These are phyloP conservation scores for Acanthurus leucopareius DNA, from an alignment of 2,797 vertebrate species.

Conservation along the genomic window DNA sequence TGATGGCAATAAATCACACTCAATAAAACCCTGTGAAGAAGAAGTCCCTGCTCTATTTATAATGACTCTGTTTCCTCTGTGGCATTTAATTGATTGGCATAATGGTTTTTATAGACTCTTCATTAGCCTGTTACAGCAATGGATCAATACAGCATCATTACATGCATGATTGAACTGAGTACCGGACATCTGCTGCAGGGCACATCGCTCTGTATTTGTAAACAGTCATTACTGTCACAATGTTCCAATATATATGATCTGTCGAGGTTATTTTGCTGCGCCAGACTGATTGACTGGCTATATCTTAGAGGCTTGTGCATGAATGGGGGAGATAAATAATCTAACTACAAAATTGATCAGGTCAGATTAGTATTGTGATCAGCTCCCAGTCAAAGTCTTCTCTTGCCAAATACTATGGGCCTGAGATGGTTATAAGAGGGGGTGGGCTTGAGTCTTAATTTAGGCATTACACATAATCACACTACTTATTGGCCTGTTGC, in stretches of 20 bases:
- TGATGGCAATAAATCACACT: conserved; percentile 6
- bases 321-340: neutral
- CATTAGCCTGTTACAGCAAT: conserved; percentile 76
- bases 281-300: neutral
- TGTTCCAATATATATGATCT: conserved; percentile 18
- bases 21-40: conserved; percentile 32
- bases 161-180: conserved; percentile 71
- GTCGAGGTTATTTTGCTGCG: neutral
- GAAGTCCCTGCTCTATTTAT: conserved; percentile 28
- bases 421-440: neutral
- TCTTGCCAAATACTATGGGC: neutral
- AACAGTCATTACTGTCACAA: conserved; percentile 48
- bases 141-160: conserved; percentile 77
- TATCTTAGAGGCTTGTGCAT: conserved; percentile 9
- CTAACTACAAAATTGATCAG: neutral
- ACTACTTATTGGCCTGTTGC: neutral
- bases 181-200: conserved; percentile 51
- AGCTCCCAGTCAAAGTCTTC: neutral
- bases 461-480: neutral
- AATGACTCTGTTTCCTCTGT: conserved; percentile 46
- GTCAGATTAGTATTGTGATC: neutral
- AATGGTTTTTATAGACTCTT: conserved; percentile 81
- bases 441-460: neutral
- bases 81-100: conserved; percentile 74
- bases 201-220: conserved; percentile 42